These are phyloP conservation scores for Agrochola macilenta DNA, from an alignment of 2,888 invertebrate species.

Conservation along the genomic window DNA sequence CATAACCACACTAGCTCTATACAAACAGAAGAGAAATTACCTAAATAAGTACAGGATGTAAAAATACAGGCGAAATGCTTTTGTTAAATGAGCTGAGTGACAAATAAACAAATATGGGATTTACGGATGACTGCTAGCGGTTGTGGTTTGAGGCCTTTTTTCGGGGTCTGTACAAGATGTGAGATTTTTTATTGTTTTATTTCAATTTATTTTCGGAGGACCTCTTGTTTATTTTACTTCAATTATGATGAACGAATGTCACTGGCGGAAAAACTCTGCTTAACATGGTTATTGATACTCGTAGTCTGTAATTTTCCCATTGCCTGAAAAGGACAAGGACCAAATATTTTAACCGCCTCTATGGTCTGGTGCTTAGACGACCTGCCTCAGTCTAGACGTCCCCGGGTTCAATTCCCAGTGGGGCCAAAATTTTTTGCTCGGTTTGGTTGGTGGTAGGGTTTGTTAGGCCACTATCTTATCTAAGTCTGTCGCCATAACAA, in stretches of 20 bases:
- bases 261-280: too few species aligned
- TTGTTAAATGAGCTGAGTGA: constrained; percentile 66
- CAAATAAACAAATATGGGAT: constrained; percentile 58
- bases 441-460: too few species aligned
- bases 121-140: constrained; percentile 41
- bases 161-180: constrained; percentile 39
- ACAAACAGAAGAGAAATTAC: constrained; percentile 26
- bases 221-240: constrained; percentile 14
- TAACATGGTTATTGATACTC: too few species aligned
- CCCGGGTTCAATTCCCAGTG: too few species aligned
- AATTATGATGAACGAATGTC: not conserved
- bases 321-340: not conserved
- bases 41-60: constrained; percentile 38
- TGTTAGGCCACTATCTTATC: too few species aligned
- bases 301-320: not conserved
- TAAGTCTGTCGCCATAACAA: too few species aligned
- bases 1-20: constrained; percentile 39
- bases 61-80: constrained; percentile 49
- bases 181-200: constrained; percentile 31
- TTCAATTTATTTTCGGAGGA: constrained; percentile 28
- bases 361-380: too few species aligned
- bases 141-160: constrained; percentile 53
- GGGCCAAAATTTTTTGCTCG: too few species aligned
- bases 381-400: too few species aligned
- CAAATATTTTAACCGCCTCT: not conserved